Percentiles rank a stretch among this genome's conserved stretches.
Evolutionary conservation across 1,140 invertebrate genomes (phyloP).

Genomic region (Physella acuta): DNA sequence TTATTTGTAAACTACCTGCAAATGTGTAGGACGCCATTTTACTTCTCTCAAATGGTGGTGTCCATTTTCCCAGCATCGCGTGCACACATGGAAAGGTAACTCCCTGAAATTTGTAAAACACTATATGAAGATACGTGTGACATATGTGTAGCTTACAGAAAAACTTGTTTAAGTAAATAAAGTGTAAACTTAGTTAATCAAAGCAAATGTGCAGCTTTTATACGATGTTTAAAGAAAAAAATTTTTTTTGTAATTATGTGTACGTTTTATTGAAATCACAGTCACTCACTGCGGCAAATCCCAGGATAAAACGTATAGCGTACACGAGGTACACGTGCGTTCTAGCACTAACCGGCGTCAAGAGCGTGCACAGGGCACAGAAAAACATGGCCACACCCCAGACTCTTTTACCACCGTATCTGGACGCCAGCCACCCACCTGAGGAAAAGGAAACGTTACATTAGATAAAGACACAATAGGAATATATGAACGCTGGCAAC

Average conservation of each 20-base stretch:
- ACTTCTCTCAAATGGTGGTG: slow-evolving; percentile 50
- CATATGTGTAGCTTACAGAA: too few relatives aligned
- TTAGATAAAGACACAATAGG: too few relatives aligned
- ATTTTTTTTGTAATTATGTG: too few relatives aligned
- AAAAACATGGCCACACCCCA: not conserved
- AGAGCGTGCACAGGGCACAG: not conserved
- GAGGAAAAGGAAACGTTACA: too few relatives aligned
- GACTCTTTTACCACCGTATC: slow-evolving; percentile 51
- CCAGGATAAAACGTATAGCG: slow-evolving; percentile 35
- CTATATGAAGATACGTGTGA: too few relatives aligned
- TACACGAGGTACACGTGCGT: slow-evolving; percentile 32
- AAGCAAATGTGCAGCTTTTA: too few relatives aligned
- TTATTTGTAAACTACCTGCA: slow-evolving; percentile 34
- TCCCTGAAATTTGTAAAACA: slow-evolving; percentile 73
- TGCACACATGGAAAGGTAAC: slow-evolving; percentile 86
- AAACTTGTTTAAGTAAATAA: too few relatives aligned
- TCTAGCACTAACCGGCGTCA: slow-evolving; percentile 16
- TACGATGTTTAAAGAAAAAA: too few relatives aligned
- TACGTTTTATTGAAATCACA: too few relatives aligned
- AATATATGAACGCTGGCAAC: too few relatives aligned
- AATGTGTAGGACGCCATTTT: slow-evolving; percentile 44
- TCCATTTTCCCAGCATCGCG: slow-evolving; percentile 65
- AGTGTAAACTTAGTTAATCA: too few relatives aligned
- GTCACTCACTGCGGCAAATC: slow-evolving; percentile 42
- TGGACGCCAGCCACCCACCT: slow-evolving; percentile 64